Conservation (phyloP, 2,113 vertebrate genomes). For the Abramis brama region DNA sequence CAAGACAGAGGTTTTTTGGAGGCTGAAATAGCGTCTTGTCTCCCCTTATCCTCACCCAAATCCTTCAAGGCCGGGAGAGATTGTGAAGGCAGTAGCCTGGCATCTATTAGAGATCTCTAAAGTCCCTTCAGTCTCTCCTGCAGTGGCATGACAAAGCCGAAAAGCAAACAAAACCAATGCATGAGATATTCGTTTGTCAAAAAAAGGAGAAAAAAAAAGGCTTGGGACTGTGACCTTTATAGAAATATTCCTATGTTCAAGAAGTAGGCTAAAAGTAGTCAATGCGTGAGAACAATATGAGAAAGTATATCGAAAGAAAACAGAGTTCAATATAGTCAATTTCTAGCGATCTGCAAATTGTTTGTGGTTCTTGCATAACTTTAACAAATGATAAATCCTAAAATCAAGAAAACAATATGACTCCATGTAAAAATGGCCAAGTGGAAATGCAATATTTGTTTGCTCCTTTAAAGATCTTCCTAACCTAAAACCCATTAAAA, state of each 20-base stretch:
- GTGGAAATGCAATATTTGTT: too few relatives aligned
- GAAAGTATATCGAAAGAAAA: not conserved
- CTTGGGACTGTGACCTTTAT: not conserved
- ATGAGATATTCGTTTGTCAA: slow-evolving; percentile 67
- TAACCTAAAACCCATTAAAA: too few relatives aligned
- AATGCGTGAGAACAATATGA: slow-evolving; percentile 7
- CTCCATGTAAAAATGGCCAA: too few relatives aligned
- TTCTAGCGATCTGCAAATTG: not conserved
- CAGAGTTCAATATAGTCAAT: not conserved
- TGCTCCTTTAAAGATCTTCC: too few relatives aligned
- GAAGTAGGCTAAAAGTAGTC: not conserved
- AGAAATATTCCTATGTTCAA: not conserved
- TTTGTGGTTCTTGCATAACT: not conserved
- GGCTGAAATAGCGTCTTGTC: slow-evolving; percentile 93
- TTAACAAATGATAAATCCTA: not conserved
- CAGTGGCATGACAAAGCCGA: slow-evolving; percentile 80
- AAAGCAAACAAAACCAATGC: slow-evolving; percentile 79
- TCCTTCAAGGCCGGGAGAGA: slow-evolving; percentile 84
- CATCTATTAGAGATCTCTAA: slow-evolving; percentile 83
- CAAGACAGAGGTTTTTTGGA: slow-evolving; percentile 88
- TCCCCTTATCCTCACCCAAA: slow-evolving; percentile 84
- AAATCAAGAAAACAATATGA: not conserved
- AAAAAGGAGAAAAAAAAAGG: not conserved
- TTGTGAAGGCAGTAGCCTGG: slow-evolving; percentile 82
- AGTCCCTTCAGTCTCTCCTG: slow-evolving; percentile 78